phyloP scores from a whole-genome alignment of 2,113 vertebrate genomes.

The Rhabdornis inornatus region DNA sequence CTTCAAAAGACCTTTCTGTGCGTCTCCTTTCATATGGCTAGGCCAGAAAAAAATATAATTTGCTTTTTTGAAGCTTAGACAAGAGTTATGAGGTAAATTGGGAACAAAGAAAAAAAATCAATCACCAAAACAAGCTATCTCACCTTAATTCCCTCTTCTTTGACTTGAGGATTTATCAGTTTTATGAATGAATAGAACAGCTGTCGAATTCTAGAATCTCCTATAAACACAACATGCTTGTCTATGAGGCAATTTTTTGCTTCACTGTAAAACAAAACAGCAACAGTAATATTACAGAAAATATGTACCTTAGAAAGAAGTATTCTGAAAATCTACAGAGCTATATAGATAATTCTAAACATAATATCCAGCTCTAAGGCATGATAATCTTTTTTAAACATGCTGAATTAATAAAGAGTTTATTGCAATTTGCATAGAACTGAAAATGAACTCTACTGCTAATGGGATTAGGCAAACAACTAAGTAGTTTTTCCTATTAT shows the following conservation, averaged over 20 bases:
- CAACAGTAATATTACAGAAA: background rate
- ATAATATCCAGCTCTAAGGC: background rate
- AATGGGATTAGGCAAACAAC: background rate
- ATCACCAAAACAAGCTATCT: background rate
- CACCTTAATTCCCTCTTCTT: constrained; percentile 92
- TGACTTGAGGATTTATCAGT: constrained; percentile 85
- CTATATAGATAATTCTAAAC: background rate
- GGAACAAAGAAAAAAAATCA: background rate
- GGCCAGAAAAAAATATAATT: background rate
- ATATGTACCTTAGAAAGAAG: background rate
- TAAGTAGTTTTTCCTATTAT: background rate
- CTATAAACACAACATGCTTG: constrained; percentile 88
- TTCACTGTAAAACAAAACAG: constrained; percentile 83
- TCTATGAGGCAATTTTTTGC: constrained; percentile 87
- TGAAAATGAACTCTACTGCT: background rate
- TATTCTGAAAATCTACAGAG: background rate
- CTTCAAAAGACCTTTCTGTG: background rate
- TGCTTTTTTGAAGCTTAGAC: background rate
- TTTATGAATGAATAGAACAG: constrained; percentile 93
- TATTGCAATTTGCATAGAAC: background rate
- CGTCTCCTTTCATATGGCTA: background rate
- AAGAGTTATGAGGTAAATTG: background rate
- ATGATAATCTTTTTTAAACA: background rate
- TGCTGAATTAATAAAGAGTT: background rate
- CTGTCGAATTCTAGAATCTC: constrained; percentile 95